Percentiles rank a stretch among this genome's conserved stretches.
Conservation (phyloP, 2,888 invertebrate genomes). For the Drosophila ustulata region DNA sequence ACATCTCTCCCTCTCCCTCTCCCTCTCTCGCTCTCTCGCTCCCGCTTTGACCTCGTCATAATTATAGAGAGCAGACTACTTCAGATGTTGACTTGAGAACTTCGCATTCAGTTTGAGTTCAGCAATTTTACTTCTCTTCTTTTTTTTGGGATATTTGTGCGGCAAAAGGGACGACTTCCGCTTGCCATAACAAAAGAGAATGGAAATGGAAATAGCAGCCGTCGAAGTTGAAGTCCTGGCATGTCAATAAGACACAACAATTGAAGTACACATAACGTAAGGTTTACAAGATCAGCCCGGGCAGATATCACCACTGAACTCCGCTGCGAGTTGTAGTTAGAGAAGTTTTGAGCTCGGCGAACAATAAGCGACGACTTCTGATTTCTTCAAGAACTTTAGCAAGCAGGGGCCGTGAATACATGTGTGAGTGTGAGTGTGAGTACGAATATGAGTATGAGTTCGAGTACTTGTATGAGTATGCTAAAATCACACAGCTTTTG, state of each 20-base stretch:
- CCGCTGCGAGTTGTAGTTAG: slow-evolving; percentile 18
- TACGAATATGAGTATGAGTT: slow-evolving; percentile 1
- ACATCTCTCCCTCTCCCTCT: slow-evolving; percentile 17
- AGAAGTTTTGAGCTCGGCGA: slow-evolving; percentile 40
- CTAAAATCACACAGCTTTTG: slow-evolving; percentile 54
- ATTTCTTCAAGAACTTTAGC: slow-evolving; percentile 66
- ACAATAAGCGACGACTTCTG: slow-evolving; percentile 67
- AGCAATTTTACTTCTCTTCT: background rate
- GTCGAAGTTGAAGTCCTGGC: slow-evolving; percentile 52
- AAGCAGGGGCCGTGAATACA: slow-evolving; percentile 22
- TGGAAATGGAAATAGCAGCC: slow-evolving; percentile 42
- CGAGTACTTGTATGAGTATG: slow-evolving; percentile 17
- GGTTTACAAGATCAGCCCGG: slow-evolving; percentile 69
- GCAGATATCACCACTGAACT: slow-evolving; percentile 51
- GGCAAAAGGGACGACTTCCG: slow-evolving; percentile 72
- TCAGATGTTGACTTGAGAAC: slow-evolving; percentile 71
- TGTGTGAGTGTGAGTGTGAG: slow-evolving; percentile 1
- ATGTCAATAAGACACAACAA: slow-evolving; percentile 79
- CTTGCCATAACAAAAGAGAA: slow-evolving; percentile 49
- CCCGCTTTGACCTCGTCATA: slow-evolving; percentile 73
- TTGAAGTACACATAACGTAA: slow-evolving; percentile 46
- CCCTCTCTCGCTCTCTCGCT: background rate
- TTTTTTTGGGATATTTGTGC: slow-evolving; percentile 53
- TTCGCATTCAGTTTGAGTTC: slow-evolving; percentile 32
- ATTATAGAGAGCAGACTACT: slow-evolving; percentile 70